These are phyloP conservation scores for Sycophila texana DNA, from an alignment of 2,888 invertebrate species.

Conservation along the genomic window DNA sequence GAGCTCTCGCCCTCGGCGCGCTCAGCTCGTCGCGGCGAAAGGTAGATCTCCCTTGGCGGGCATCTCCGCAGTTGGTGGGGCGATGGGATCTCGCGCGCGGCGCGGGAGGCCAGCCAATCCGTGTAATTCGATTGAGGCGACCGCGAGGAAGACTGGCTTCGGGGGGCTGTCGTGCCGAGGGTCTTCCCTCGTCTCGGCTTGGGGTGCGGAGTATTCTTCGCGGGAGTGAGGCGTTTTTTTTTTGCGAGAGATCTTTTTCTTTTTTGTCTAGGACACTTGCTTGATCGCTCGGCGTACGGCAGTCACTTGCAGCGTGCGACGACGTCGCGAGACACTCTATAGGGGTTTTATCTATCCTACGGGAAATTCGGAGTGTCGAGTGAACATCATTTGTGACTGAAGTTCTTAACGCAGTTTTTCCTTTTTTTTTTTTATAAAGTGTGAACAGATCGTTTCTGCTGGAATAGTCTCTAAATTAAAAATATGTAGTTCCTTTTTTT, in stretches of 20 bases:
- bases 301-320: not conserved
- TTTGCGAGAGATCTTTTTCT: not conserved
- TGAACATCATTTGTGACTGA: too few species aligned
- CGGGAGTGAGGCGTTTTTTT: not conserved
- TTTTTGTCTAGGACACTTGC: not conserved
- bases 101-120: not conserved
- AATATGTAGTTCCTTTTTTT: too few species aligned
- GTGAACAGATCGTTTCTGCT: too few species aligned
- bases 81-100: not conserved
- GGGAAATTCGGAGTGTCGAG: too few species aligned
- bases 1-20: too few species aligned
- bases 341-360: too few species aligned
- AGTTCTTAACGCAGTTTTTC: too few species aligned
- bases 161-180: not conserved
- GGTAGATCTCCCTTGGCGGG: not conserved
- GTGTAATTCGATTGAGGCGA: slow-evolving; percentile 21
- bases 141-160: not conserved
- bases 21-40: not conserved
- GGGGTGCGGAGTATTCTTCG: not conserved
- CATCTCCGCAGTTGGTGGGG: not conserved
- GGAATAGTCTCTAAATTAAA: too few species aligned
- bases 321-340: too few species aligned
- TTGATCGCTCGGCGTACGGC: not conserved
- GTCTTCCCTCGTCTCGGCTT: not conserved
- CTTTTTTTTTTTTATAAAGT: too few species aligned